phyloP scores from a whole-genome alignment of 2,113 vertebrate species.

The Accipiter cooperii region DNA sequence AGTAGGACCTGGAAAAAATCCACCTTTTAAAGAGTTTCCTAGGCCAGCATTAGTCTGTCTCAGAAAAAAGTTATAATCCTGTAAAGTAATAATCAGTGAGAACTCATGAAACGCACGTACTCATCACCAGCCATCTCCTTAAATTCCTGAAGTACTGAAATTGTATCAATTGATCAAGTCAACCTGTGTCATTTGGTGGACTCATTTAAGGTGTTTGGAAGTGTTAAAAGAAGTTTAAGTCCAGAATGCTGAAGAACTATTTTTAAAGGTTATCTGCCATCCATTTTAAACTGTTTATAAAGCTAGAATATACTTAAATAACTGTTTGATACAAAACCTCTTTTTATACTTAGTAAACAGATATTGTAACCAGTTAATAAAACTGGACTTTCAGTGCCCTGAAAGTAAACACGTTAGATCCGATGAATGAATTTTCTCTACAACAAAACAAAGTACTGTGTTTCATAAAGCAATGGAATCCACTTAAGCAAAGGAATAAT shows the following conservation, averaged over 20 bases:
- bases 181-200: not conserved
- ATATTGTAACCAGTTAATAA: not conserved
- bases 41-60: not conserved
- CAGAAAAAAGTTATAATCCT: not conserved
- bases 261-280: not conserved
- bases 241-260: not conserved
- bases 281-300: not conserved
- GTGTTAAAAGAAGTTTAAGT: not conserved
- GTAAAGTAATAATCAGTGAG: not conserved
- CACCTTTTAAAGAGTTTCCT: not conserved
- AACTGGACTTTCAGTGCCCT: not conserved
- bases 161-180: not conserved
- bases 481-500: slow-evolving; percentile 29
- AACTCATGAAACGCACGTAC: not conserved
- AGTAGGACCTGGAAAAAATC: not conserved
- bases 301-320: not conserved
- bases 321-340: not conserved
- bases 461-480: slow-evolving; percentile 36
- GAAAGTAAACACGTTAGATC: not conserved
- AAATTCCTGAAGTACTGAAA: not conserved
- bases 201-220: not conserved
- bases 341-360: not conserved
- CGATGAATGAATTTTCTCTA: slow-evolving; percentile 21
- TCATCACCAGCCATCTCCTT: not conserved
- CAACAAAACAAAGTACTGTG: not conserved